Evolutionary conservation across 2,888 invertebrate species (phyloP), one percentile per base, ranked within the genome.

Genomic region (Athetis lepigone): DNA sequence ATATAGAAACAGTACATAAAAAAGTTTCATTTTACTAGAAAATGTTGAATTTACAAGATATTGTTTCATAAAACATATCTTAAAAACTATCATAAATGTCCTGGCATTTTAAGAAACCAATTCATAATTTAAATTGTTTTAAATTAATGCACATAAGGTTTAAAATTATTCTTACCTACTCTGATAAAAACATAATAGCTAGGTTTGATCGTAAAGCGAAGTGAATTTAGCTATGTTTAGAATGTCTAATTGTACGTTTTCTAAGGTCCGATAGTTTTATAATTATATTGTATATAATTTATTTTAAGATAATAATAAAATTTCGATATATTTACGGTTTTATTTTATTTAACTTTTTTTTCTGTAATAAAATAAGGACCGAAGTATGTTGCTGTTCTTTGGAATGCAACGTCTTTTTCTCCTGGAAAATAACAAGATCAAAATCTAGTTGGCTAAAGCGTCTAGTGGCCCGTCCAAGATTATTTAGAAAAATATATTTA

Each of bases 231-330:
- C 33, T 18, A 25, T 42, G 9, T n/a, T 25, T 27, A 11, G n/a
- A 47, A 69, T 43, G 42, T 66, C 58, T 40, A 8, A 52, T 29
- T 51, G 50, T 50, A 56, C 13, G 52, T 52, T 74, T 43, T 59
- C 52, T 18, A 49, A 63, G 23, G 37, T 29, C 45, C 50, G 4
- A 59, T 72, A 60, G 57, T 55, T 77, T 52, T 52, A 67, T 33
- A 13, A 33, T 39, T 23, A 61, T 64, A 68, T 36, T 75, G 81
- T 79, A 78, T 71, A 78, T 77, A 82, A 75, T 52, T n/a, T 68
- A 67, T 70, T 58, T 61, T 77, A 79, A 79, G 78, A 62, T 73
- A 75, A 70, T 79, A 80, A 75, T 75, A 76, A 73, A 81, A 69
- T 72, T 69, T 64, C 61, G 54, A 55, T 72, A 51, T 63, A 42